phyloP scores from a whole-genome alignment of 2,113 vertebrate species.

The Bagarius yarrelli region DNA sequence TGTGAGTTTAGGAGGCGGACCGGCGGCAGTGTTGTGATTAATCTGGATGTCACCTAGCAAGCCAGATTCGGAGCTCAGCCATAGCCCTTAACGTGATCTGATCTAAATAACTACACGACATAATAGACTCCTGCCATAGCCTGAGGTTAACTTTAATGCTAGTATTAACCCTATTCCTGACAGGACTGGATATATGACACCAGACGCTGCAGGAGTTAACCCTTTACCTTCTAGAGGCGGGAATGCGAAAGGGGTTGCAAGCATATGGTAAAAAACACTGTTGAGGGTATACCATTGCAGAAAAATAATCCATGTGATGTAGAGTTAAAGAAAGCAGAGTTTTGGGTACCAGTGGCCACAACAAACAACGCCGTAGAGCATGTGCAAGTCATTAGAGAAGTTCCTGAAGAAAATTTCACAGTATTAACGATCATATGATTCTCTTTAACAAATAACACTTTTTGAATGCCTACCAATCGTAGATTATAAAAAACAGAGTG shows the following conservation, averaged over 20 bases:
- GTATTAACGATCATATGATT: neutral
- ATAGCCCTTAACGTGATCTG: conserved; percentile 33
- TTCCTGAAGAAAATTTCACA: neutral
- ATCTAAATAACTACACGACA: conserved; percentile 47
- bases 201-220: conserved; percentile 13
- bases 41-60: conserved; percentile 43
- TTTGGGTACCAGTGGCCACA: neutral
- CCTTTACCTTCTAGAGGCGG: conserved; percentile 6
- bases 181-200: conserved; percentile 30
- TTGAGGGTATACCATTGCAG: neutral
- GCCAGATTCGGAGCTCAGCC: conserved; percentile 24
- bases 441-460: neutral
- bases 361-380: neutral
- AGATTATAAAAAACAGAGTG: too few species aligned
- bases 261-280: neutral
- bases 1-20: conserved; percentile 35
- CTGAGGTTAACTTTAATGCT: conserved; percentile 38
- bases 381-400: neutral
- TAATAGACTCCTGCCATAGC: conserved; percentile 35
- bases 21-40: conserved; percentile 46
- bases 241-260: neutral
- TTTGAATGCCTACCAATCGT: neutral
- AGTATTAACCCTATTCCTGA: conserved; percentile 44
- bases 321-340: neutral
- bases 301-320: neutral